phyloP scores from a whole-genome alignment of 1,140 invertebrate species.

The Drosophila nigrodunni region DNA sequence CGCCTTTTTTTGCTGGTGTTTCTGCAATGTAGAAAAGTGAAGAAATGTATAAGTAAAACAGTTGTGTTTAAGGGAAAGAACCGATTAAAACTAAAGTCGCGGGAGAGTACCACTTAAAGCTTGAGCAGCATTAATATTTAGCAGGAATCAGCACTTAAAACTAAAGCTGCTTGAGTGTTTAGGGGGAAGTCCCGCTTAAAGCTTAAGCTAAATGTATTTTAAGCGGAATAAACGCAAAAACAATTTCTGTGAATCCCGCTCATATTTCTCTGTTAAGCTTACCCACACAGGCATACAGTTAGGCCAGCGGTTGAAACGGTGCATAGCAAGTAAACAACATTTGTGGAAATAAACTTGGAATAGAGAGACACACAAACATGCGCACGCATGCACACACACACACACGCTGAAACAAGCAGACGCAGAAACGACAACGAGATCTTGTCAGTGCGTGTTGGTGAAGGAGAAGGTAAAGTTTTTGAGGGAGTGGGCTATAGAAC shows the following conservation, averaged over 20 bases:
- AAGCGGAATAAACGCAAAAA: too few species aligned
- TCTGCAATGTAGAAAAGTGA: slow-evolving; percentile 61
- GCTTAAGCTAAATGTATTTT: neutral
- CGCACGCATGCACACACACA: too few species aligned
- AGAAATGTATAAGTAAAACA: neutral
- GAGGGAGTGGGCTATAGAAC: slow-evolving; percentile 17
- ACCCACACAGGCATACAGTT: slow-evolving; percentile 43
- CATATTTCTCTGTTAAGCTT: slow-evolving; percentile 7
- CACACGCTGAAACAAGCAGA: too few species aligned
- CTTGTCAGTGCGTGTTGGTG: neutral
- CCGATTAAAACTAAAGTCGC: neutral
- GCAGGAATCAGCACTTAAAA: too few species aligned
- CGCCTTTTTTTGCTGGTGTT: slow-evolving; percentile 84
- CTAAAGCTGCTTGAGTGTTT: neutral
- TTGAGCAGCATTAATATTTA: neutral
- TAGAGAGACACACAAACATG: slow-evolving; percentile 8
- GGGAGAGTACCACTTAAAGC: neutral
- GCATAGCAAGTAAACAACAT: slow-evolving; percentile 48
- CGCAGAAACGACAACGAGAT: neutral
- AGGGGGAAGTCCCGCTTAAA: neutral
- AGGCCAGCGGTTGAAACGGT: slow-evolving; percentile 25
- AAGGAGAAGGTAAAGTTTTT: neutral
- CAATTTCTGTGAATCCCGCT: neutral
- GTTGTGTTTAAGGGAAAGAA: neutral
- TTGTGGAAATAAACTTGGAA: slow-evolving; percentile 22